These are phyloP conservation scores for Chironomus tepperi DNA, from an alignment of 1,140 invertebrate species.

Conservation along the genomic window DNA sequence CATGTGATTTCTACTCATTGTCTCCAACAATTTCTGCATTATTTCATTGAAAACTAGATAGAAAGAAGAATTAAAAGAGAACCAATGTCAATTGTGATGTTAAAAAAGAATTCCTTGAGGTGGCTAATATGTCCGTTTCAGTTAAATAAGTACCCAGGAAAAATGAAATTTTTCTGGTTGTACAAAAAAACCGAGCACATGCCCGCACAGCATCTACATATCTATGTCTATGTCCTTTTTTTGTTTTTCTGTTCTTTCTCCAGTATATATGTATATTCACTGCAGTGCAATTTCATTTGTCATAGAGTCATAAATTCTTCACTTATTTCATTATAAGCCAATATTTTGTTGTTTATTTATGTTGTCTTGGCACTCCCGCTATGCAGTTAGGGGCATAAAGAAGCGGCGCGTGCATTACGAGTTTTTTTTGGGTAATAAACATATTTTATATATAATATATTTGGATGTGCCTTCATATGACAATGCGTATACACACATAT, in stretches of 20 bases:
- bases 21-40: background rate
- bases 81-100: background rate
- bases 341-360: conserved; percentile 24
- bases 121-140: background rate
- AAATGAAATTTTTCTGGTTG: background rate
- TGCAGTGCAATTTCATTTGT: conserved; percentile 12
- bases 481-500: too few species aligned
- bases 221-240: background rate
- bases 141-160: background rate
- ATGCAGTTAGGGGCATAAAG: conserved; percentile 10
- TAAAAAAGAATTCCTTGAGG: background rate
- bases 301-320: conserved; percentile 19
- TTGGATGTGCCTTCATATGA: too few species aligned
- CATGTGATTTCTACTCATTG: conserved; percentile 9
- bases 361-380: conserved; percentile 16
- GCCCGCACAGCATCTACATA: background rate
- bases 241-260: background rate
- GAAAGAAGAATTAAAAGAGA: too few species aligned
- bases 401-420: conserved; percentile 18
- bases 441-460: background rate
- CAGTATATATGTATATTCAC: too few species aligned
- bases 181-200: background rate
- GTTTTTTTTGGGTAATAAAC: conserved; percentile 1
- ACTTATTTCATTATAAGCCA: conserved; percentile 22
- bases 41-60: background rate